Base-by-base conservation (phyloP, 37 sponge, comb jelly and placozoan species). In the Hormiphora californensis region DNA sequence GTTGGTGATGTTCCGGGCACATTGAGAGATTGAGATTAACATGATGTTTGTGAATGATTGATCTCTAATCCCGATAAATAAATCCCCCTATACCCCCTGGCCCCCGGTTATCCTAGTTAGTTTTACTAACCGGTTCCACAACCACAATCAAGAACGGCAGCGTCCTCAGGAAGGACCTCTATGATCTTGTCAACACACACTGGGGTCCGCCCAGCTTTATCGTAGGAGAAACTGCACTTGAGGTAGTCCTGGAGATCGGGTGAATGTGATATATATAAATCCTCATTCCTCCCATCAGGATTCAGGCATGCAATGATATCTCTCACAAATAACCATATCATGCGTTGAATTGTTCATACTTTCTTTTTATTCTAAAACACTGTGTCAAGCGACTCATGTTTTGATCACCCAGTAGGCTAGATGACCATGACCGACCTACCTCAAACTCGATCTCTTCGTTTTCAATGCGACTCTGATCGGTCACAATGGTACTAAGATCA, bases 121-220 rank as follows among this genome's bases (percentile, higher is more conserved):
- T n/a, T n/a, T n/a, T n/a, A n/a, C n/a, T n/a, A 4, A 73, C 81
- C 81, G 40, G 81, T 73, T 43, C 81, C 81, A 40, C 81, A 73
- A 1, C 81, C 81, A 5, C 46, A 43, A 19, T 73, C 81, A 0
- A 73, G 44, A 8, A 73, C 12, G 23, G 81, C 35, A 33, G 46
- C 40, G 46, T 33, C 35, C 1, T 41, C 17, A 1, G 81, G 81
- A 1, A 73, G 9, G 21, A 43, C 43, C 81, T 73, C 81, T 4
- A 73, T 73, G 7, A 73, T 73, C 46, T 33, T 33, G 4, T 73
- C 81, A 23, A 73, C 81, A 73, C 81, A 73, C 28, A 73, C 81
- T 1, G 81, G 36, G 1, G 5, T 73, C 23, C 81, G 40, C 0
- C 81, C 81, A 19, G 81, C 40, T 19, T 33, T 73, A 46, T 73